Conservation (phyloP, 1,140 invertebrate genomes). For the Wiebesia pumilae region DNA sequence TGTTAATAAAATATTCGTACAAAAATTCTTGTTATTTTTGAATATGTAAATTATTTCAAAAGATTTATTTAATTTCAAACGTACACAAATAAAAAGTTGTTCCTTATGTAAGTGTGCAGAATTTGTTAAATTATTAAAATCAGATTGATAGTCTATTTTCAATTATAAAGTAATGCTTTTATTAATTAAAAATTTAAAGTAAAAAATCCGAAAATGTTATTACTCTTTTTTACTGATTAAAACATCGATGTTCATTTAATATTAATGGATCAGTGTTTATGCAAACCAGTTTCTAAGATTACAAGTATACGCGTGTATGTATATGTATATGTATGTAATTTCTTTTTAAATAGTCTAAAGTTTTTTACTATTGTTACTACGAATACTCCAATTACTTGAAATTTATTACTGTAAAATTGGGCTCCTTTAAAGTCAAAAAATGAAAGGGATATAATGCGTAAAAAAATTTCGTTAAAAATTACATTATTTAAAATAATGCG, state of each 20-base stretch:
- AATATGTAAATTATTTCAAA: too few species aligned
- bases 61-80: too few species aligned
- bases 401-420: too few species aligned
- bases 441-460: too few species aligned
- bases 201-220: neutral
- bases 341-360: neutral
- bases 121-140: too few species aligned
- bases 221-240: neutral
- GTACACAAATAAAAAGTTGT: too few species aligned
- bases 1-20: too few species aligned
- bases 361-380: neutral
- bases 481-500: neutral
- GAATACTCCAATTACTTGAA: too few species aligned
- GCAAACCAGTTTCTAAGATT: neutral
- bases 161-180: neutral
- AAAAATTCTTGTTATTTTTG: too few species aligned
- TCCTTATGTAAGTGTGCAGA: too few species aligned
- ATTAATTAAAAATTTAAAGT: neutral
- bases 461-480: neutral
- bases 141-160: too few species aligned
- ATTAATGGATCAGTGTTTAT: neutral
- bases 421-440: too few species aligned
- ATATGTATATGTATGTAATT: neutral
- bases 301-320: neutral
- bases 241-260: neutral